Conservation (phyloP, 2,888 invertebrate genomes). For the Mechanitis mazaeus region DNA sequence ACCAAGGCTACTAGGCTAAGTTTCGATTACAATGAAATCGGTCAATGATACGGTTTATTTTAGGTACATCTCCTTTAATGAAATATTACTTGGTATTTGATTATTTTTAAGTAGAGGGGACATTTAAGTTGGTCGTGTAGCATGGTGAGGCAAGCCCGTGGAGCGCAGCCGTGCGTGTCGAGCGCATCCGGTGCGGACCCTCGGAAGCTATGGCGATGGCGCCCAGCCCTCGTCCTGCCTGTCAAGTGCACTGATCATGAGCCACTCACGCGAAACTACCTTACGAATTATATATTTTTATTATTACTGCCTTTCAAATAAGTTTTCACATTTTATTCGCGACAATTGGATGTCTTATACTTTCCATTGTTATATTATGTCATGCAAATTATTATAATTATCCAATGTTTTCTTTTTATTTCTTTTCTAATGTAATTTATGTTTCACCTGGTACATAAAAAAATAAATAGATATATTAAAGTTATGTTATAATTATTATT, state of each 20-base stretch:
- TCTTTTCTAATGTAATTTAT: no score
- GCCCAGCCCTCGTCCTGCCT: slow-evolving; percentile 44
- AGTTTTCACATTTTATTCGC: no score
- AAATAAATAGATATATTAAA: no score
- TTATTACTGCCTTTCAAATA: no score
- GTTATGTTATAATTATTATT: no score
- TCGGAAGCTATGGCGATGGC: slow-evolving; percentile 54
- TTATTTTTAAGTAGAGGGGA: slow-evolving; percentile 12
- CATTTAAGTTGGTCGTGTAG: slow-evolving; percentile 36
- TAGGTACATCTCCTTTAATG: slow-evolving; percentile 36
- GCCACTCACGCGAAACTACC: slow-evolving; percentile 18
- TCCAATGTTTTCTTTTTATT: no score
- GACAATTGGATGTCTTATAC: no score
- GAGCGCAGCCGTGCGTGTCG: slow-evolving; percentile 66
- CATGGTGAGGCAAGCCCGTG: slow-evolving; percentile 60
- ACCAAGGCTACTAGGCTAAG: slow-evolving; percentile 51
- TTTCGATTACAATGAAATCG: slow-evolving; percentile 28
- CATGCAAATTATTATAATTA: no score
- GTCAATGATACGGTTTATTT: slow-evolving; percentile 35
- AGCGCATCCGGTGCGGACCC: slow-evolving; percentile 59
- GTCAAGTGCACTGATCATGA: slow-evolving; percentile 30
- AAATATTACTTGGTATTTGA: slow-evolving; percentile 26
- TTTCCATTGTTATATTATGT: no score
- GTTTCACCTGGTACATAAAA: no score
- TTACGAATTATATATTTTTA: not conserved